Evolutionary conservation across 1,140 invertebrate genomes (phyloP), one percentile per base, ranked within the genome.

Genomic region (Idris sp.): DNA sequence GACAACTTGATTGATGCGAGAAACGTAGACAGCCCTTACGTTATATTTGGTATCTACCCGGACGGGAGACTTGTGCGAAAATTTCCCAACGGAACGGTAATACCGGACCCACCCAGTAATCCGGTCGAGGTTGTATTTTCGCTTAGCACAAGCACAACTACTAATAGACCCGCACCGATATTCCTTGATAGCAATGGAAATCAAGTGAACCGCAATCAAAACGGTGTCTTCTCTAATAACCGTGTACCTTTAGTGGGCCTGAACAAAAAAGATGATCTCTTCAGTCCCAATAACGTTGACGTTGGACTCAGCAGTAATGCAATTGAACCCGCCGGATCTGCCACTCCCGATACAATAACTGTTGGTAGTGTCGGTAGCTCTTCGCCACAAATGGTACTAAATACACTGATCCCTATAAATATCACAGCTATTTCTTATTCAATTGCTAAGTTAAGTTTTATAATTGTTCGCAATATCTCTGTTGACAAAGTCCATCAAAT

Each of bases 41-140:
- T 92, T 69, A 90, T 93, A 83, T 91, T 92, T 79, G 92, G 92
- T 81, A 89, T 93, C 74, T 90, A 90, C 82, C 91, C 92, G 74
- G 92, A 93, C 87, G 92, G 92, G 80, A 92, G 90, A 81, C 85
- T 93, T 83, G 90, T 93, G 77, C 89, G 91, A 80, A 92, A 91
- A 83, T 93, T 91, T 79, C 92, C 91, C 33, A 93, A 93, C 78
- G 92, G 92, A 84, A 92, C 92, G 79, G 83, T 91, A 86, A 91
- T 92, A 86, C 91, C 91, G 85, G 90, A 91, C 83, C 90, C 85
- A 85, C 89, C 88, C 81, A 90, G 87, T 82, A 86, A 80, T 71
- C 84, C 87, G 56, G 84, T 87, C 35, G 86, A 88, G 79, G 82
- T 87, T 80, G 85, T 88, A 49, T 88, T 87, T 76, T 81, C 84